Conservation (phyloP, 2,797 vertebrate species). For the Botia almorhae region DNA sequence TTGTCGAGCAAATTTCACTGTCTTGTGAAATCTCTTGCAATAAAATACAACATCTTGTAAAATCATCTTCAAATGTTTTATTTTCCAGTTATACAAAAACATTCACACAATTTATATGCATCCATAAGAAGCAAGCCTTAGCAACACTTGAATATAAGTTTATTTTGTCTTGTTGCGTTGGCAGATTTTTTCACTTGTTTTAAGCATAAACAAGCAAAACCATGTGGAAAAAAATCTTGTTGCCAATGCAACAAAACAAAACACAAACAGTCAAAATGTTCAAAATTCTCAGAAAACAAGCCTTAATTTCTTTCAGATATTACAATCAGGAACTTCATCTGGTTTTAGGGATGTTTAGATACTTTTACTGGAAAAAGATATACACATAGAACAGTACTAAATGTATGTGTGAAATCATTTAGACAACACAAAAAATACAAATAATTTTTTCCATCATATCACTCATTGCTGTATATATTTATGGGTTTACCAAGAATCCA, state of each 20-base stretch:
- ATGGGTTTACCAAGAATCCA: background rate
- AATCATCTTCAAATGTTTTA: background rate
- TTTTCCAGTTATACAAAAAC: background rate
- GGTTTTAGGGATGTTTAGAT: too few relatives aligned
- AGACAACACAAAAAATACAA: too few relatives aligned
- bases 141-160: background rate
- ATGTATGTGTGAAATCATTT: too few relatives aligned
- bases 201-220: background rate
- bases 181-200: background rate
- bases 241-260: background rate
- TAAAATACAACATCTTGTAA: background rate
- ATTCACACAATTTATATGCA: background rate
- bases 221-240: background rate
- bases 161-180: background rate
- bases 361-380: background rate
- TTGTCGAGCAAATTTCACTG: too few relatives aligned
- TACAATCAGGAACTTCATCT: too few relatives aligned
- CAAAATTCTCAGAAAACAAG: background rate
- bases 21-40: background rate
- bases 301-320: background rate
- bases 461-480: background rate
- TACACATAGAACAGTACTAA: background rate
- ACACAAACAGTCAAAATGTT: background rate
- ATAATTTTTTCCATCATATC: too few relatives aligned
- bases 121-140: background rate